Percentiles rank a stretch among this genome's conserved stretches.
Conservation (phyloP, 2,113 vertebrate genomes). For the Todiramphus saurophagus region DNA sequence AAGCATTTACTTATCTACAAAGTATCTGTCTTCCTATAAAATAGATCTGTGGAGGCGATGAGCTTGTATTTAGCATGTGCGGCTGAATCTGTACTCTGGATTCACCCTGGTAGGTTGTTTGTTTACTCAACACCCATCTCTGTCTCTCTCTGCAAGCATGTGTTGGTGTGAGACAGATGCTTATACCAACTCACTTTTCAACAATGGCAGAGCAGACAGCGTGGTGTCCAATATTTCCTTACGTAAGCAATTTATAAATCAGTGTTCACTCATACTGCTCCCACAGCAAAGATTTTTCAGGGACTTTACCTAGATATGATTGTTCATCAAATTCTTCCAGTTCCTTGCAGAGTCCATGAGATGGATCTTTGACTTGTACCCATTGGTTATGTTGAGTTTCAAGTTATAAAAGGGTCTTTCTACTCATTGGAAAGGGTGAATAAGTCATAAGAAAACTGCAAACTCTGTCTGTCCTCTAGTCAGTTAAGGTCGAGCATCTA, state of each 20-base stretch:
- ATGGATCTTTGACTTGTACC: neutral
- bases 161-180: neutral
- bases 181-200: neutral
- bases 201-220: neutral
- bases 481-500: neutral
- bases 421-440: neutral
- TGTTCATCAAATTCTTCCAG: neutral
- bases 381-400: neutral
- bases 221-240: neutral
- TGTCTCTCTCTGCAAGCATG: neutral
- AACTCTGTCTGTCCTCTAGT: neutral
- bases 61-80: neutral
- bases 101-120: neutral
- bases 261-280: neutral
- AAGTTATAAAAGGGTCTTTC: neutral
- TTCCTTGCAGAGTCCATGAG: neutral
- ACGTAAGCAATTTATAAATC: neutral
- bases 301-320: neutral
- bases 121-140: neutral
- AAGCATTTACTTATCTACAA: conserved; percentile 14
- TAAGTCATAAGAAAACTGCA: neutral
- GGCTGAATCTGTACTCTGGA: neutral
- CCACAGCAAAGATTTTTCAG: neutral
- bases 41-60: neutral
- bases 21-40: neutral